Evolutionary conservation across 2,888 invertebrate species (phyloP), one percentile per base, ranked within the genome.

Genomic region (Alloplasta piceator): DNA sequence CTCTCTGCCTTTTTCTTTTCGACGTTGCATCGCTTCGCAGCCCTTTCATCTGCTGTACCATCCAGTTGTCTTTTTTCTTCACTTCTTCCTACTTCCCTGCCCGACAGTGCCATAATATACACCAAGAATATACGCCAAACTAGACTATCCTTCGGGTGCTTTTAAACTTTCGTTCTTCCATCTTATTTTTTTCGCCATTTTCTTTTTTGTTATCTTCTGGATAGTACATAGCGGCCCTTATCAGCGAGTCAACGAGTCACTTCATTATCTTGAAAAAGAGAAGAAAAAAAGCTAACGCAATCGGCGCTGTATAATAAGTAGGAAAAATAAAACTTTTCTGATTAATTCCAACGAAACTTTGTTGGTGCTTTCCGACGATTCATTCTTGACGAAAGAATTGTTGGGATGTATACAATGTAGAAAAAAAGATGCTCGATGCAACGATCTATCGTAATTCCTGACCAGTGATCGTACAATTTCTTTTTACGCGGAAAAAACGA

Each of bases 11-110:
- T n/a, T 85, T 84, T 41, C 39, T 16, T 50, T 50, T 43, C 10
- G 77, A 78, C 83, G 80, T 83, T 84, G 82, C 84, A 84, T 74
- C 83, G 67, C 80, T 46, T 39, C 64, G 64, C 56, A 60, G 48
- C 55, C 39, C 70, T 79, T 46, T 60, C 67, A 50, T 70, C 46
- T 36, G 55, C 26, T 80, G 41, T 38, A n/a, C 48, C 39, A 39
- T 48, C 58, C 52, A 12, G 10, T 46, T 55, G 26, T 75, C 55
- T 72, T 56, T 61, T 64, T 61, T 48, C 9, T 52, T n/a, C 71
- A 63, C 36, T 58, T 73, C 67, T 70, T 75, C 68, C 50, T 73
- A 61, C 36, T 73, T 73, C 46, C 36, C 64, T 43, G 10, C 12
- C 26, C 12, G 56, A 67, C 12, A 7, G 50, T 38, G 12, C 9